Evolutionary conservation across 1,140 invertebrate species (phyloP).

Genomic region (Drosophila kepulauana): DNA sequence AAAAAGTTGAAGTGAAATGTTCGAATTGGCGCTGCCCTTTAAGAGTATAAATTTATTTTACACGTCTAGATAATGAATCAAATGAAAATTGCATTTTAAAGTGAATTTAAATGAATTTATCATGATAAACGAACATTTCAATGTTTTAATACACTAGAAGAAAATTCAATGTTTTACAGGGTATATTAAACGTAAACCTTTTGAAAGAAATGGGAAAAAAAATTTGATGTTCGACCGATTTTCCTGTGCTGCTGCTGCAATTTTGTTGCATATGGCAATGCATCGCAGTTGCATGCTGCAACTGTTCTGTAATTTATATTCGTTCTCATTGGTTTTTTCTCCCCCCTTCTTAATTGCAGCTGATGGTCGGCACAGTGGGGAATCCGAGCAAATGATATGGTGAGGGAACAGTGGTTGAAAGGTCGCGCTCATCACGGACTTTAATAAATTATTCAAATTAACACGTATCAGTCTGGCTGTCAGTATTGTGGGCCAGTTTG

Average conservation of each 20-base stretch:
- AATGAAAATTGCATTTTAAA: background rate
- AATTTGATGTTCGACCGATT: conserved; percentile 21
- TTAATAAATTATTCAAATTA: conserved; percentile 84
- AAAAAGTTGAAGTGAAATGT: conserved; percentile 17
- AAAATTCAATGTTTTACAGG: background rate
- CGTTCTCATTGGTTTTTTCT: conserved; percentile 67
- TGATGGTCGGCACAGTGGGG: background rate
- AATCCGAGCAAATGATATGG: conserved; percentile 22
- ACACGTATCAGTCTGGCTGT: conserved; percentile 65
- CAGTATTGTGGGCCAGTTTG: conserved; percentile 12
- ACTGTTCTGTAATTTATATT: conserved; percentile 74
- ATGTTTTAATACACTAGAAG: too few relatives aligned
- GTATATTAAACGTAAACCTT: conserved; percentile 16
- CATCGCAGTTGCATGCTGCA: conserved; percentile 34
- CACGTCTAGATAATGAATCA: background rate
- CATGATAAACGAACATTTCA: too few relatives aligned
- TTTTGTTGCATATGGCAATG: conserved; percentile 53
- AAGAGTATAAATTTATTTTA: background rate
- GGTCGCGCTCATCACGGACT: conserved; percentile 75
- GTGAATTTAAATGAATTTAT: too few relatives aligned
- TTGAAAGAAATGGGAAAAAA: conserved; percentile 30
- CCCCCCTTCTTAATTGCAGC: conserved; percentile 7
- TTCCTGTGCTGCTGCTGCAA: conserved; percentile 38
- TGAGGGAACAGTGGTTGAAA: conserved; percentile 59
- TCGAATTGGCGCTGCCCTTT: background rate